Conservation (phyloP, 2,797 vertebrate species). For the Epinephelus malabaricus region DNA sequence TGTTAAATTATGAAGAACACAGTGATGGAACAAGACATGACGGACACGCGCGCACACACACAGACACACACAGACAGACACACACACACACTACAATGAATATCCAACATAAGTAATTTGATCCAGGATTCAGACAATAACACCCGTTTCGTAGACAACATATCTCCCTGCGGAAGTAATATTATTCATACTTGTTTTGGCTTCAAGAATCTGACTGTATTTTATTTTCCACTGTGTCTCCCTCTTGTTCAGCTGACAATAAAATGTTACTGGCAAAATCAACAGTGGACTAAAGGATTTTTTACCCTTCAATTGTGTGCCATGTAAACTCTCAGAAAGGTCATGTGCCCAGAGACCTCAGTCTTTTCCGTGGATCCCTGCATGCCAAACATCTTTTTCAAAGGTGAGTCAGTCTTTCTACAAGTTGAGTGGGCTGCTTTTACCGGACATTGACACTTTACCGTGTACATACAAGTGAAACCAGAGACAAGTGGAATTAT, state of each 20-base stretch:
- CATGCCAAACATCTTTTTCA: neutral
- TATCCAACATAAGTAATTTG: conserved; percentile 4
- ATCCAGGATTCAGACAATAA: conserved; percentile 4
- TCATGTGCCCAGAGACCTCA: neutral
- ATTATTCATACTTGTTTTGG: neutral
- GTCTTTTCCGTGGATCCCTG: conserved; percentile 3
- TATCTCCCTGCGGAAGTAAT: neutral
- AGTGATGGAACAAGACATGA: conserved; percentile 22
- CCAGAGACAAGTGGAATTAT: neutral
- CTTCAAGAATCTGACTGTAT: neutral
- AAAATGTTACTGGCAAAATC: neutral
- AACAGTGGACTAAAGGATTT: conserved; percentile 7
- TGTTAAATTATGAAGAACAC: conserved; percentile 65
- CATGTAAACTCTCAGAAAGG: conserved; percentile 26
- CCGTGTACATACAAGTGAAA: neutral
- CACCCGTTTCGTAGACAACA: neutral
- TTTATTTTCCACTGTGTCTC: neutral
- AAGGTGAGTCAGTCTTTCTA: neutral
- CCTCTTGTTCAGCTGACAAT: neutral
- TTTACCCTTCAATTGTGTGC: neutral
- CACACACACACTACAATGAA: conserved; percentile 15
- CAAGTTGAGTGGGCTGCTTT: neutral
- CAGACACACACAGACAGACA: neutral
- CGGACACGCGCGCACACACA: neutral
- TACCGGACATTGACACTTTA: neutral